Conservation (phyloP, 2,888 invertebrate genomes). For the Eupithecia subfuscata region DNA sequence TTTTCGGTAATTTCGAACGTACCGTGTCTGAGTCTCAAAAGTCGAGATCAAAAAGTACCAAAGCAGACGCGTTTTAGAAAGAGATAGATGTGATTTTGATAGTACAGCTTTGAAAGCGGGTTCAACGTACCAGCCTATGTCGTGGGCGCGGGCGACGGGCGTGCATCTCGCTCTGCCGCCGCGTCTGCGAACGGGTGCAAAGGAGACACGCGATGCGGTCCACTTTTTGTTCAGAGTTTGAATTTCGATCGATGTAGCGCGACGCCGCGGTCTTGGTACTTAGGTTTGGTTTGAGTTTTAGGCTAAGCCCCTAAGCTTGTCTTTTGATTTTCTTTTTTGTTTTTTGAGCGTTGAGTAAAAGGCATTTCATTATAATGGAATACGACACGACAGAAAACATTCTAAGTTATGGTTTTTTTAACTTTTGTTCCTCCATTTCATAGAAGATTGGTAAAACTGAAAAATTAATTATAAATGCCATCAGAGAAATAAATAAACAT, state of each 20-base stretch:
- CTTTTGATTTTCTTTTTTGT: background rate
- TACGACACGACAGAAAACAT: background rate
- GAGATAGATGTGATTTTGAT: conserved; percentile 62
- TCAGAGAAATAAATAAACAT: background rate
- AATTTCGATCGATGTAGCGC: conserved; percentile 78
- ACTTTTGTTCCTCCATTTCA: background rate
- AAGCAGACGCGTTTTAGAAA: conserved; percentile 45
- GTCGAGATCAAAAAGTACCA: conserved; percentile 13
- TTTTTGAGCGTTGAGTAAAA: background rate
- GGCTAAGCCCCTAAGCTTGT: conserved; percentile 5
- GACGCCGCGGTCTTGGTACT: conserved; percentile 66
- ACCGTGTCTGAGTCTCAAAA: conserved; percentile 9
- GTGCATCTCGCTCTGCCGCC: conserved; percentile 56
- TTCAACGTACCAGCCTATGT: conserved; percentile 79
- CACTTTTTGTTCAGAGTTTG: conserved; percentile 79
- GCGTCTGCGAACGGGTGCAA: conserved; percentile 46
- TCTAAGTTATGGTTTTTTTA: background rate
- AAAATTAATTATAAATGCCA: background rate
- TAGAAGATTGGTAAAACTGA: background rate
- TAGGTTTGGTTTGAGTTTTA: conserved; percentile 39
- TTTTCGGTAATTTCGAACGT: conserved; percentile 5
- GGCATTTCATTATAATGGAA: background rate
- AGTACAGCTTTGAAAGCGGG: conserved; percentile 62
- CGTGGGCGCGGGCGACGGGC: conserved; percentile 75
- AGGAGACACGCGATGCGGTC: conserved; percentile 59